Conservation (phyloP, 2,888 invertebrate genomes). For the Aporophyla lueneburgensis region DNA sequence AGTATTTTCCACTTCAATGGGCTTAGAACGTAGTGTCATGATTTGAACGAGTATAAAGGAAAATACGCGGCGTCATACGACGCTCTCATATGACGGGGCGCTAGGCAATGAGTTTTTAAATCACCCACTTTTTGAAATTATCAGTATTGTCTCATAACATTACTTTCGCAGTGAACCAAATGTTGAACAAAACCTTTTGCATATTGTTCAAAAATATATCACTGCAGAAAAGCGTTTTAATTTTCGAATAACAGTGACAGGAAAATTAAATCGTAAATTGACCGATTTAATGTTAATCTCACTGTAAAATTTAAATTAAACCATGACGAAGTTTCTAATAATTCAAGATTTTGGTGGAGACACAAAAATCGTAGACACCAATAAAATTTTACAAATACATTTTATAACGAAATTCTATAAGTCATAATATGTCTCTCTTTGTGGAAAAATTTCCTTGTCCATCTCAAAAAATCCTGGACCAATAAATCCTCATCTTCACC, state of each 20-base stretch:
- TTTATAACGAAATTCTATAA: neutral
- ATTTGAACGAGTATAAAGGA: neutral
- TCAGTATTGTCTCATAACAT: neutral
- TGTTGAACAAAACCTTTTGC: neutral
- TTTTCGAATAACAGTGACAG: neutral
- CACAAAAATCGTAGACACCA: neutral
- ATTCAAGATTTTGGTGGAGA: neutral
- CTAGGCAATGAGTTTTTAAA: neutral
- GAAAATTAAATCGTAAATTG: neutral
- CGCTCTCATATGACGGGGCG: neutral
- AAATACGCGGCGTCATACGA: neutral
- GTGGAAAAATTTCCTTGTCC: neutral
- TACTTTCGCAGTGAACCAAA: neutral
- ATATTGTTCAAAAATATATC: neutral
- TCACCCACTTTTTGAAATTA: slow-evolving; percentile 17
- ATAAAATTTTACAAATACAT: neutral
- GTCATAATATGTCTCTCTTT: neutral
- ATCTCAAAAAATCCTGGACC: neutral
- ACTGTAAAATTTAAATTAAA: too few relatives aligned
- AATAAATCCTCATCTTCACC: slow-evolving; percentile 1
- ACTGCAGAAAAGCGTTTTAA: too few relatives aligned
- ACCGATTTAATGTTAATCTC: too few relatives aligned
- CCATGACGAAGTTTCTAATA: neutral
- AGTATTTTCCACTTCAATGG: neutral
- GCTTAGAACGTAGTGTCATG: neutral